Conservation (phyloP, 92 coral and sea anemone genomes). For the Palythoa caribaeorum region DNA sequence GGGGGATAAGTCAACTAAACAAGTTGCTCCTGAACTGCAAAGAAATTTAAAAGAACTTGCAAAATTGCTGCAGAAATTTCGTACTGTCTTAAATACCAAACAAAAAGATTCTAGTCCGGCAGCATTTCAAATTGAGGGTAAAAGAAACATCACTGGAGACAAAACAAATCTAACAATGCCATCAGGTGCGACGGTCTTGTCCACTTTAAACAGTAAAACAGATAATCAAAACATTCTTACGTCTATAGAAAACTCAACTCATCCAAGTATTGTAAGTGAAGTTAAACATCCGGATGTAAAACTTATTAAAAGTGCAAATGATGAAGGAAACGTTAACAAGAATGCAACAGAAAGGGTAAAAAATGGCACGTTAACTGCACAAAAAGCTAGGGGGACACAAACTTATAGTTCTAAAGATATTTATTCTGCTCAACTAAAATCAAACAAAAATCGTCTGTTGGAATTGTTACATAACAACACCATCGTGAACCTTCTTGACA, state of each 20-base stretch:
- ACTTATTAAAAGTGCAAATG: background rate
- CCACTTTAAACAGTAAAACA: background rate
- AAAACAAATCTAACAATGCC: background rate
- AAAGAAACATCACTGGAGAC: background rate
- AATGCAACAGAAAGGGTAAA: background rate
- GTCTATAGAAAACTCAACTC: background rate
- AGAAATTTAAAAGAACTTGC: slow-evolving; percentile 27
- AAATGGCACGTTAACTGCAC: background rate
- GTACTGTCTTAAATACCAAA: background rate
- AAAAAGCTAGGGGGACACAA: background rate
- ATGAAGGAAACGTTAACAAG: background rate
- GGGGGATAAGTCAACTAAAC: background rate
- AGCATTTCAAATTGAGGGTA: background rate
- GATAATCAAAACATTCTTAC: background rate
- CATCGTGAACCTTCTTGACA: slow-evolving; percentile 27
- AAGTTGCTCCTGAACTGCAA: slow-evolving; percentile 7
- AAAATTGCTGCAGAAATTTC: slow-evolving; percentile 1
- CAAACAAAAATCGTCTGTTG: slow-evolving; percentile 24
- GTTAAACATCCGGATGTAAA: background rate
- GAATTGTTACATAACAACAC: slow-evolving; percentile 35
- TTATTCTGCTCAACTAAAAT: background rate
- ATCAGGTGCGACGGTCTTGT: background rate
- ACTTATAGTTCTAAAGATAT: background rate
- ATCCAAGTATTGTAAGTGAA: background rate
- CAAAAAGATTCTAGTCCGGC: background rate